These are phyloP conservation scores for Pleuronectes platessa DNA, from an alignment of 2,113 vertebrate genomes.

Conservation along the genomic window DNA sequence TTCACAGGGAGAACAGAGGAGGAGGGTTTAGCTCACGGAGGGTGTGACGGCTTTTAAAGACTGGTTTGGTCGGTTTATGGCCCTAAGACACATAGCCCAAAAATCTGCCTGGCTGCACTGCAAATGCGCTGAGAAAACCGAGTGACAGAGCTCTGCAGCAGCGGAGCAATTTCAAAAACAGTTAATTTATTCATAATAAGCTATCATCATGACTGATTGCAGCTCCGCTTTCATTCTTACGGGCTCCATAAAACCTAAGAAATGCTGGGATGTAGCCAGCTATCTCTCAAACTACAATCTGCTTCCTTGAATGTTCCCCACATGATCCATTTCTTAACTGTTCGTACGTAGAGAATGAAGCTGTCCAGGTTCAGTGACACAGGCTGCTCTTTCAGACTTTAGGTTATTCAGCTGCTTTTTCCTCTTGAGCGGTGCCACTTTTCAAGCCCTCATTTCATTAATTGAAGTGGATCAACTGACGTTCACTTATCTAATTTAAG, in stretches of 20 bases:
- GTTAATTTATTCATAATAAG: conserved; percentile 26
- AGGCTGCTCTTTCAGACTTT: conserved; percentile 11
- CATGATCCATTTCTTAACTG: conserved; percentile 11
- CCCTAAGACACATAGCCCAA: conserved; percentile 26
- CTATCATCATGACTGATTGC: conserved; percentile 37
- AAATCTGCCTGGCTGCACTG: conserved; percentile 44
- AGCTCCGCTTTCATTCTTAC: conserved; percentile 6
- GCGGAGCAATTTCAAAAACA: conserved; percentile 9
- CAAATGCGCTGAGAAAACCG: conserved; percentile 17
- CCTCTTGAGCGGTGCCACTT: conserved; percentile 7
- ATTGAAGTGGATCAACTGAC: conserved; percentile 29
- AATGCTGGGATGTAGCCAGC: background rate
- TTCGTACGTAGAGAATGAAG: conserved; percentile 15
- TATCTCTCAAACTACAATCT: conserved; percentile 27
- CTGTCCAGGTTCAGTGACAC: background rate
- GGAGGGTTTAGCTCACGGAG: conserved; percentile 48
- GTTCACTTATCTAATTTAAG: conserved; percentile 49
- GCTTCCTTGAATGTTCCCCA: conserved; percentile 11
- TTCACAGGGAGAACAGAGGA: conserved; percentile 56
- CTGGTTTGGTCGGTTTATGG: conserved; percentile 70
- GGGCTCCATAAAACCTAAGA: background rate
- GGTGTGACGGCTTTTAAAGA: conserved; percentile 71
- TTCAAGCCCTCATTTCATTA: conserved; percentile 48
- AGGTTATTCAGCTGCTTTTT: background rate
- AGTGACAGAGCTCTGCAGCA: conserved; percentile 16